Evolutionary conservation across 2,797 vertebrate genomes (phyloP).

Genomic region (Glossophaga mutica): DNA sequence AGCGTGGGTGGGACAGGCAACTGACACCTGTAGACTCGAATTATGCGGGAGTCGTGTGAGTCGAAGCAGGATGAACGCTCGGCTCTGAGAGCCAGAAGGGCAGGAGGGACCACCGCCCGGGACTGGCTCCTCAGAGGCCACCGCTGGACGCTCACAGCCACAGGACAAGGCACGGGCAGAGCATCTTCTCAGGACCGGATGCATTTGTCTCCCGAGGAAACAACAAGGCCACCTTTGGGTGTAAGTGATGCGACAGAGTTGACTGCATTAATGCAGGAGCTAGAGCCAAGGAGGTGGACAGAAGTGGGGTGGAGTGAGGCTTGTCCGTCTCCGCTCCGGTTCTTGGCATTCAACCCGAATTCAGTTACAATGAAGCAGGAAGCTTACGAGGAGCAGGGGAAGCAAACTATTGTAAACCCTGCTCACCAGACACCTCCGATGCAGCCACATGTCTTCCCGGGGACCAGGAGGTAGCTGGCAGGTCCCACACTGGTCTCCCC

Average conservation of each 20-base stretch:
- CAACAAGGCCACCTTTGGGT: background rate
- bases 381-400: background rate
- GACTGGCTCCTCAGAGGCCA: background rate
- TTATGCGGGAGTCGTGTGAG: background rate
- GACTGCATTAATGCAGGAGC: background rate
- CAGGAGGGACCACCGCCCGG: background rate
- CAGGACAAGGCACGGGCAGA: background rate
- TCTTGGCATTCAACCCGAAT: background rate
- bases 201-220: background rate
- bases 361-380: background rate
- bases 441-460: too few relatives aligned
- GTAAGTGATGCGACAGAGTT: background rate
- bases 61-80: too few relatives aligned
- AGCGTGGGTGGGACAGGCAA: background rate
- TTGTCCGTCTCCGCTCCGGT: background rate
- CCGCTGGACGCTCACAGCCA: background rate
- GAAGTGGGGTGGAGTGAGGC: too few relatives aligned
- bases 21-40: accelerated
- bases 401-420: background rate
- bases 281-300: background rate
- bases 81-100: background rate
- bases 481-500: background rate
- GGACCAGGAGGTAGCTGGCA: background rate
- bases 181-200: background rate
- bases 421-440: background rate